Evolutionary conservation across 2,113 vertebrate genomes (phyloP), one percentile per base, ranked within the genome.

Genomic region (Boleophthalmus pectinirostris): DNA sequence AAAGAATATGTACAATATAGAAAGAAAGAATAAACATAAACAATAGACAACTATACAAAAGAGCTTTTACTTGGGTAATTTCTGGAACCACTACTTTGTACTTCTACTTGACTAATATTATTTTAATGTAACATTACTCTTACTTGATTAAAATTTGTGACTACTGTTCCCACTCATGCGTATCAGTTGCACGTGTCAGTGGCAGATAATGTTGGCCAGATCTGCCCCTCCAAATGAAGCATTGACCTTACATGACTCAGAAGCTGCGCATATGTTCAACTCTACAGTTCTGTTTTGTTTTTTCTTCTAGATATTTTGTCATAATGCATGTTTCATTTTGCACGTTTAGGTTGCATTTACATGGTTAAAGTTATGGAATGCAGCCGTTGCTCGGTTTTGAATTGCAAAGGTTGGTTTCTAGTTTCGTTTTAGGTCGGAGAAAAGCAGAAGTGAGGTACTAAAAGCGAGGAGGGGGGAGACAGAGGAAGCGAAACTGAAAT

Each of bases 401-500:
- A 16, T 60, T 13, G 54, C 1, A 47, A 0, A 74, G 71, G 72
- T 88, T 85, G 71, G 72, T 88, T 85, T 85, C 85, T 86, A 16
- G 84, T 91, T 91, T 91, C 90, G 77, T 89, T 91, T 91, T 83
- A 24, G 67, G 25, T 5, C 1, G 38, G 0, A 14, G 46, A 72
- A 78, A 82, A 86, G 79, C 0, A 29, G 68, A 2, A 0, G 12
- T 49, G 5, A 5, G 2, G 7, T 0, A 46, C 5, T 3, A 64
- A 14, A 11, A 38, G 25, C 47, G 16, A 6, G 53, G 20, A 20
- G 11, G 24, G 43, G 9, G 24, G 49, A 61, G 53, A 49, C 23
- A 64, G 83, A 93, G 95, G 95, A 96, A 96, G 94, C 93, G 95
- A 96, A 97, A 97, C 96, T 93, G 94, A 96, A 96, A 96, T 94